Percentiles rank a stretch among this genome's conserved stretches.
Conservation (phyloP, 2,797 vertebrate species). For the Streptopelia turtur region DNA sequence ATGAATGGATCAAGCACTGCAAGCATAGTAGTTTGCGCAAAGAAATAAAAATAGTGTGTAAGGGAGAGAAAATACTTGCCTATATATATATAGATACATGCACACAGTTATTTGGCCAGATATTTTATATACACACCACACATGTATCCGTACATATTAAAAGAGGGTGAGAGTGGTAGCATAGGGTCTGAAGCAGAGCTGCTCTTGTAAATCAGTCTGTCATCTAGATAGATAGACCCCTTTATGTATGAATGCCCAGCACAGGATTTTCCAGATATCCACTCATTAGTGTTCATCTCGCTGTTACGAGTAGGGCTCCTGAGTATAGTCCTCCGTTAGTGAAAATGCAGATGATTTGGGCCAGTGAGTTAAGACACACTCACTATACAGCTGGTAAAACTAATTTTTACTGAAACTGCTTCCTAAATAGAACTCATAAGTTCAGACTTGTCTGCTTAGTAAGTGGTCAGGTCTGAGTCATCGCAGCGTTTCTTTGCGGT, state of each 20-base stretch:
- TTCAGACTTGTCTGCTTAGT: background rate
- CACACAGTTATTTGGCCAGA: background rate
- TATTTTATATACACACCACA: background rate
- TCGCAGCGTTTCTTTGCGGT: background rate
- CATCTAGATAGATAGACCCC: background rate
- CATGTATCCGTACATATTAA: background rate
- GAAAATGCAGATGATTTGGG: background rate
- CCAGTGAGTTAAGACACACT: background rate
- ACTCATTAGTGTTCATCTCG: background rate
- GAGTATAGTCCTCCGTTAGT: background rate
- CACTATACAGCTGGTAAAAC: background rate
- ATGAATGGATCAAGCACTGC: background rate
- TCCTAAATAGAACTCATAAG: background rate
- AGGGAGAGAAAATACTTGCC: background rate
- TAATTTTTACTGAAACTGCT: background rate
- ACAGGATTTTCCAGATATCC: background rate
- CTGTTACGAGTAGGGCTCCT: background rate
- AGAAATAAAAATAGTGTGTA: background rate
- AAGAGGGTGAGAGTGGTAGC: background rate
- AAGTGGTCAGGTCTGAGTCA: constrained; percentile 39
- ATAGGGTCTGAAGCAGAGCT: background rate
- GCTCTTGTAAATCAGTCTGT: background rate
- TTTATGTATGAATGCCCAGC: background rate
- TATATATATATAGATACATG: background rate
- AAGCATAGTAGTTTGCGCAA: background rate